Conservation (phyloP, 1,140 invertebrate species). For the Pissodes strobi region DNA sequence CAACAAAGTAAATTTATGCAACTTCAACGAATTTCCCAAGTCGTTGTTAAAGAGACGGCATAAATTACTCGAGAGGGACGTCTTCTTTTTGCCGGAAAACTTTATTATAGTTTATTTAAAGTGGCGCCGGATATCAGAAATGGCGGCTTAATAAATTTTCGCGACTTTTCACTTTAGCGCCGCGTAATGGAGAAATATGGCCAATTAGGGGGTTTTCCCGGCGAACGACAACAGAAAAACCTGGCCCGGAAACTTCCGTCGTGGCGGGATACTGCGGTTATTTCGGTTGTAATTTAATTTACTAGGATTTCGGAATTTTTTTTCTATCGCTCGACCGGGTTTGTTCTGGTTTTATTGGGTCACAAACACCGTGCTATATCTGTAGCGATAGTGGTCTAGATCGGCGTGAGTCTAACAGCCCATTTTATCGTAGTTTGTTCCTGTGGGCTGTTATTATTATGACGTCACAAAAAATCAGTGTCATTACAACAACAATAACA, state of each 20-base stretch:
- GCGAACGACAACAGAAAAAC: constrained; percentile 25
- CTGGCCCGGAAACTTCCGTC: constrained; percentile 11
- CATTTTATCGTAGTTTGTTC: no score
- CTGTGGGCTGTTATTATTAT: no score
- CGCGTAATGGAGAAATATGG: constrained; percentile 36
- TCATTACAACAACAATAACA: no score
- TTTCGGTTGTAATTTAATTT: constrained; percentile 29
- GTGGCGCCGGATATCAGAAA: constrained; percentile 33
- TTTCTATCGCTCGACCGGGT: background rate
- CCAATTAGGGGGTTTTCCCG: constrained; percentile 36
- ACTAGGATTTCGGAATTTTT: background rate
- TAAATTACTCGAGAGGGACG: no score
- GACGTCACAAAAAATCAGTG: background rate
- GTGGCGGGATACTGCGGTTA: constrained; percentile 3
- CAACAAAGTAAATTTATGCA: no score
- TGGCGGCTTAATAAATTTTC: constrained; percentile 34
- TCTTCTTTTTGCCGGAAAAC: no score
- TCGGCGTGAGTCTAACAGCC: no score
- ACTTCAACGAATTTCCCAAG: no score
- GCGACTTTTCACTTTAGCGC: constrained; percentile 34
- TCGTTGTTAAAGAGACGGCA: no score
- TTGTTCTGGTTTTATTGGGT: no score
- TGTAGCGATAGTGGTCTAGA: no score
- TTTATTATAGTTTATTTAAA: constrained; percentile 38
- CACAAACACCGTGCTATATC: no score